Evolutionary conservation across 2,888 invertebrate species (phyloP), one percentile per base, ranked within the genome.

Genomic region (Platycheirus albimanus): DNA sequence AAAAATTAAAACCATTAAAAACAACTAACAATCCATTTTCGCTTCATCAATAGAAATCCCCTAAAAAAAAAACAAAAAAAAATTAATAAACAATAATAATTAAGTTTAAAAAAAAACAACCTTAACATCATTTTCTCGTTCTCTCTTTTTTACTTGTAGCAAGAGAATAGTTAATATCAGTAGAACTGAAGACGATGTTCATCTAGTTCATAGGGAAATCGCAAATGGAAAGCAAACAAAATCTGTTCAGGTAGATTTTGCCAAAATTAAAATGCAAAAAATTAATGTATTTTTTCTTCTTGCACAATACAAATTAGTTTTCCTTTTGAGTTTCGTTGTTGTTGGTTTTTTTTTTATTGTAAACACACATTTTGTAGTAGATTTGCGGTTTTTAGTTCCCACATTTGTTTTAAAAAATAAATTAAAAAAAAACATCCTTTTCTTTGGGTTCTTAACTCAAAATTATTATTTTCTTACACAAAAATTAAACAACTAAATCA

Each of bases 91-190:
- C 54, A 64, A 69, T 66, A 43, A 4, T 49, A 69, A 45, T 8
- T 6, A 7, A 33, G 7, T 8, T 43, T 19, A 45, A 67, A 45
- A 75, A 70, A 43, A 45, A 67, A n/a, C n/a, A 83, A 76, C 67
- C 81, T 45, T 61, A 83, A 77, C 77, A 74, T 78, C 83, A 83
- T 77, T 83, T 74, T 84, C 71, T 84, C 71, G 76, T 79, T 80
- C 64, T 64, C 70, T 85, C 67, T 84, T 69, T 80, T 67, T 76
- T 85, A 67, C 88, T 94, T 94, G 92, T 93, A 94, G 94, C 92
- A 94, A 94, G 92, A 93, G 94, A 92, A 94, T 94, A 92, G 93
- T 94, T 92, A 94, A 93, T 93, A 93, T 94, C 92, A 93, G 93
- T 93, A 94, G 93, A 92, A 93, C 94, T 92, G 93, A 94, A 91